Evolutionary conservation across 1,140 invertebrate species (phyloP), one percentile per base, ranked within the genome.

Genomic region (Leptonema lineaticorne): DNA sequence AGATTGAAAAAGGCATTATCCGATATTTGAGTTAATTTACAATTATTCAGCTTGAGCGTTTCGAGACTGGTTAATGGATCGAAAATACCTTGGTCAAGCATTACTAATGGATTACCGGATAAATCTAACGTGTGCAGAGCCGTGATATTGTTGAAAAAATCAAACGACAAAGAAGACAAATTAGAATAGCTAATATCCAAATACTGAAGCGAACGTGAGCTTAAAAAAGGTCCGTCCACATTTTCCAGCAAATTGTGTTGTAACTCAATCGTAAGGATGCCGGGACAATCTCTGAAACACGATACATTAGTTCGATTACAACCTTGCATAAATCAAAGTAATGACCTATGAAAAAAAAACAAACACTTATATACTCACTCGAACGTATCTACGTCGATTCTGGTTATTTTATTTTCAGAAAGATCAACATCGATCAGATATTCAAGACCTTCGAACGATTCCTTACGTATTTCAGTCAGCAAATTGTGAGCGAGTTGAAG

Each of bases 371-470:
- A 20, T 74, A 85, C 85, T 86, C 81, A 90, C 88, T 84, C 81
- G 75, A 90, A 90, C 0, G 86, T 80, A 72, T 89, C 86, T 0
- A 87, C 84, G 74, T 90, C 88, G 1, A 90, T 75, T 26, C 77
- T 80, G 18, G 76, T 83, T 63, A 90, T 90, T 24, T 78, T 79
- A 72, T 90, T 90, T 0, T 79, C 83, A 0, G 88, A 89, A 64
- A 90, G 83, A 75, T 90, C 89, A 7, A 88, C 84, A 69, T 90
- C 89, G 18, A 90, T 83, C 2, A 90, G 80, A 75, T 89, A 89
- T 68, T 85, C 83, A 27, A 89, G 77, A 2, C 85, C 86, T 24
- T 82, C 82, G 68, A 90, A 90, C 0, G 85, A 84, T 14, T 86
- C 82, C 69, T 83, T 83, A 8, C 83, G 82, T 5, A 90, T 79